phyloP scores from a whole-genome alignment of 35 echinoderm and acorn worm genomes.

The Heliocidaris tuberculata region DNA sequence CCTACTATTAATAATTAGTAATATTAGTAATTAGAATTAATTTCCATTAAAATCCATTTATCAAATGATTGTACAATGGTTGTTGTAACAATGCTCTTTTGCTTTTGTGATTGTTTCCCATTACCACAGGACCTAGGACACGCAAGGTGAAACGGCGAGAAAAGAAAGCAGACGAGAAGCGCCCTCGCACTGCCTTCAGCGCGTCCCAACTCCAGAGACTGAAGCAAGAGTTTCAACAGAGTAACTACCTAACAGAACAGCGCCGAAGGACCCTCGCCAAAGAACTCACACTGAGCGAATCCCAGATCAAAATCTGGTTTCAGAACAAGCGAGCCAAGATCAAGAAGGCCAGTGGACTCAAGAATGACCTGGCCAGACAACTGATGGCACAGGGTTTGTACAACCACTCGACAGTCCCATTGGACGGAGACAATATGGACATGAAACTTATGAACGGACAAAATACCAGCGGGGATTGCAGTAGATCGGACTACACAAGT shows the following conservation, averaged over 20 bases:
- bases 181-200: slow-evolving; percentile 85
- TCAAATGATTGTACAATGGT: background rate
- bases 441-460: background rate
- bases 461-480: slow-evolving; percentile 27
- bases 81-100: background rate
- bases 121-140: slow-evolving; percentile 68
- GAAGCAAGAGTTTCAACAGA: slow-evolving; percentile 82
- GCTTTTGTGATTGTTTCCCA: background rate
- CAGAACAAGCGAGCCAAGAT: slow-evolving; percentile 98
- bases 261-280: slow-evolving; percentile 66
- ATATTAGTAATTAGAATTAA: too few relatives aligned
- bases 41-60: too few relatives aligned
- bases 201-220: slow-evolving; percentile 80
- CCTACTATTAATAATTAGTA: too few relatives aligned
- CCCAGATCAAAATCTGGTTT: slow-evolving; percentile 99
- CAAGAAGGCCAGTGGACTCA: slow-evolving; percentile 89
- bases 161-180: slow-evolving; percentile 70
- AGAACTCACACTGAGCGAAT: slow-evolving; percentile 82
- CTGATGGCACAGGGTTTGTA: slow-evolving; percentile 93
- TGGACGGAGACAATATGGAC: slow-evolving; percentile 45
- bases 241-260: slow-evolving; percentile 86
- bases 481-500: slow-evolving; percentile 43
- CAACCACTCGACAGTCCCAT: slow-evolving; percentile 85
- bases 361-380: slow-evolving; percentile 72
- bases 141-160: slow-evolving; percentile 68